These are phyloP conservation scores for Heliconius congener DNA, from an alignment of 1,140 invertebrate species.

Conservation along the genomic window DNA sequence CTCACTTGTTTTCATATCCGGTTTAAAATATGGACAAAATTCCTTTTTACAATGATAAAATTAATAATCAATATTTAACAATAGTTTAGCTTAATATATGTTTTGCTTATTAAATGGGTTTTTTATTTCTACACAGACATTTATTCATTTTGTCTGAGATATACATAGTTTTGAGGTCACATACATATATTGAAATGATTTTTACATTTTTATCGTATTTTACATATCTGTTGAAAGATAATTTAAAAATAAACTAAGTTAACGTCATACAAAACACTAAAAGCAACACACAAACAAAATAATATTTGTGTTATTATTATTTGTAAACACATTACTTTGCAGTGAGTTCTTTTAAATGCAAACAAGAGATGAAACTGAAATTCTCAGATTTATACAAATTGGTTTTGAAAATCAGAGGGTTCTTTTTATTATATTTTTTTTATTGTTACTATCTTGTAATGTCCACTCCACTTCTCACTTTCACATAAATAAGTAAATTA, in stretches of 20 bases:
- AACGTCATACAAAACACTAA: not conserved
- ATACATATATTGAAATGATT: not conserved
- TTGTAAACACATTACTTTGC: not conserved
- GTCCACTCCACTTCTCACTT: too few relatives aligned
- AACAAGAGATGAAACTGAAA: not conserved
- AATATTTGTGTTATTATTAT: not conserved
- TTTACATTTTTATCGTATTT: not conserved
- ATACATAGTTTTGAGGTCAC: not conserved
- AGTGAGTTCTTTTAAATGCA: not conserved
- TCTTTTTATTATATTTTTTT: too few relatives aligned
- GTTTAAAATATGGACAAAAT: not conserved
- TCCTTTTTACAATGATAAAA: not conserved
- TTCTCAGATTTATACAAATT: too few relatives aligned
- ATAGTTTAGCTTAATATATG: too few relatives aligned
- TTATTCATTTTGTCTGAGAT: not conserved
- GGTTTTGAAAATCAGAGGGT: too few relatives aligned
- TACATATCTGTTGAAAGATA: not conserved
- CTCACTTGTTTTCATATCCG: conserved; percentile 15
- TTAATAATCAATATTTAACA: not conserved
- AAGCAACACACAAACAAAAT: not conserved
- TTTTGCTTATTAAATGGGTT: too few relatives aligned
- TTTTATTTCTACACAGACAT: too few relatives aligned
- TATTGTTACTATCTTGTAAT: too few relatives aligned
- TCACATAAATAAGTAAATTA: too few relatives aligned
- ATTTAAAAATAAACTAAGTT: not conserved